Conservation (phyloP, 2,797 vertebrate genomes). For the Enteromius trimaculatus region DNA sequence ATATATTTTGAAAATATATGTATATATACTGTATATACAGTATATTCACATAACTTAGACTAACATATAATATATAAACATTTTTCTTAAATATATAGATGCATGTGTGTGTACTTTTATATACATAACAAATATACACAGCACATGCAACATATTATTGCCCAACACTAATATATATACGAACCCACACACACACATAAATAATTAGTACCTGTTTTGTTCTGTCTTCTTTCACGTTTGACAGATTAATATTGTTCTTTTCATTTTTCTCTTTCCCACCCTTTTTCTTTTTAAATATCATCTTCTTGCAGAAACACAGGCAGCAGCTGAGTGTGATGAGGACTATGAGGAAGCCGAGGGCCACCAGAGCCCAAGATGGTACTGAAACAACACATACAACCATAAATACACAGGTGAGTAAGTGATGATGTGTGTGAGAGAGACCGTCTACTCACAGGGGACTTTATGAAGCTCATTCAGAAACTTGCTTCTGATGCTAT, state of each 20-base stretch:
- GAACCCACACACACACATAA: neutral
- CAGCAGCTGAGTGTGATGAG: conserved; percentile 84
- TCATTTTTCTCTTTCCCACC: conserved; percentile 88
- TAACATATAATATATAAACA: too few species aligned
- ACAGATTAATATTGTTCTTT: conserved; percentile 86
- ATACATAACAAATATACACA: too few species aligned
- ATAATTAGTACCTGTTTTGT: conserved; percentile 74
- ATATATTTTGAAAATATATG: too few species aligned
- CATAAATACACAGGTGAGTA: neutral
- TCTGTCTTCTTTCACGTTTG: conserved; percentile 84
- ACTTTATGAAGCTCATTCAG: conserved; percentile 70
- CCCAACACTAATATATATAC: neutral
- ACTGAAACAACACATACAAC: conserved; percentile 36
- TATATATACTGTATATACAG: too few species aligned
- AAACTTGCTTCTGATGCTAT: conserved; percentile 67
- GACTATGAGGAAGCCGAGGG: conserved; percentile 34
- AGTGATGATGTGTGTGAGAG: neutral
- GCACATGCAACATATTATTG: too few species aligned
- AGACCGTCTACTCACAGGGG: conserved; percentile 69
- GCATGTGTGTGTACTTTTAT: too few species aligned
- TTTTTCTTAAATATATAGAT: too few species aligned
- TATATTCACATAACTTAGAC: too few species aligned
- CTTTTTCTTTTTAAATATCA: conserved; percentile 94
- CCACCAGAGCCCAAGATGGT: conserved; percentile 59
- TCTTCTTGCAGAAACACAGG: conserved; percentile 91